Evolutionary conservation across 37 sponge, comb jelly and placozoan genomes (phyloP).

Genomic region (Amphimedon queenslandica): DNA sequence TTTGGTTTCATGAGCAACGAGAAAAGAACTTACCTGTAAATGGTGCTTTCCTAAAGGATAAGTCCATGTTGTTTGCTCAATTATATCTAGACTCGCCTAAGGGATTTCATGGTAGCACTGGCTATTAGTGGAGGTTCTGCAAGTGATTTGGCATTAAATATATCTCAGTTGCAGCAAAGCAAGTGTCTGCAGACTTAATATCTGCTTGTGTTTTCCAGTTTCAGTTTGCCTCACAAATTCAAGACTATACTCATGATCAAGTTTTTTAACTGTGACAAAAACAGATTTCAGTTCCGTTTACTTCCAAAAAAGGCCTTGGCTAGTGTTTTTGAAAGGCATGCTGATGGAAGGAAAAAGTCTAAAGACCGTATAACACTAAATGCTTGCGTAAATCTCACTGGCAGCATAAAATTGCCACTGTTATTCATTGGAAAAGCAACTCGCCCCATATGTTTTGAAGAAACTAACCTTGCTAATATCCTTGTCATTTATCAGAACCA

Average conservation of each 20-base stretch:
- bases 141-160: constrained; percentile 25
- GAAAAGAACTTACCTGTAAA: background rate
- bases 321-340: constrained; percentile 46
- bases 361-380: constrained; percentile 64
- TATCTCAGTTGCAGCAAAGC: constrained; percentile 30
- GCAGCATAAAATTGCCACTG: constrained; percentile 51
- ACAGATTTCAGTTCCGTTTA: constrained; percentile 57
- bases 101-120: background rate
- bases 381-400: constrained; percentile 63
- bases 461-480: constrained; percentile 16
- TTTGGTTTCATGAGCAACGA: background rate
- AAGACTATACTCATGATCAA: constrained; percentile 24
- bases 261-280: constrained; percentile 76
- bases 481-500: constrained; percentile 45
- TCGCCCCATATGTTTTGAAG: constrained; percentile 54
- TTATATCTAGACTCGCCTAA: background rate
- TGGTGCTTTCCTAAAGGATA: background rate
- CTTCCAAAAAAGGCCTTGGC: constrained; percentile 56
- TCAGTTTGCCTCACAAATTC: constrained; percentile 20
- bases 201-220: constrained; percentile 16
- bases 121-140: constrained; percentile 2
- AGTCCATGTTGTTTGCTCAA: background rate
- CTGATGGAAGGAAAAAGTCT: constrained; percentile 44
- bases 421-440: constrained; percentile 68
- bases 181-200: constrained; percentile 36